These are phyloP conservation scores for Trilocha varians DNA, from an alignment of 2,888 invertebrate genomes.

Conservation along the genomic window DNA sequence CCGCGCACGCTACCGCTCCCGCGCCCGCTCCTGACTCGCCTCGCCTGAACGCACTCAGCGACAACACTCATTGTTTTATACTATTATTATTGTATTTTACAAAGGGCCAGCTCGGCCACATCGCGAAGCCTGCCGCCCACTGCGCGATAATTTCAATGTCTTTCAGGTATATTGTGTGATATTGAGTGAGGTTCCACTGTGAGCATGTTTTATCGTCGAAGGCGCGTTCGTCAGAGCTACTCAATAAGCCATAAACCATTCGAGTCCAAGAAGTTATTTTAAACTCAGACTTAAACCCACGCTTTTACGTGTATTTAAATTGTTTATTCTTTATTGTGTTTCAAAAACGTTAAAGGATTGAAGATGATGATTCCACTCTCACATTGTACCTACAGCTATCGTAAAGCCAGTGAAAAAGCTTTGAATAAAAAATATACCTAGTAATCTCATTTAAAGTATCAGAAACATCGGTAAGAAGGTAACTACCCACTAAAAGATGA, in stretches of 20 bases:
- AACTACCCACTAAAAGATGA: no score
- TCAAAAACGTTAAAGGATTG: no score
- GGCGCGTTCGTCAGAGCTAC: conserved; percentile 65
- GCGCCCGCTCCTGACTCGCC: conserved; percentile 27
- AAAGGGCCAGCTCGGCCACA: conserved; percentile 38
- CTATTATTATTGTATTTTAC: conserved; percentile 63
- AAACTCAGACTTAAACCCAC: conserved; percentile 56
- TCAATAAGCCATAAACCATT: conserved; percentile 73
- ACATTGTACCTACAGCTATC: no score
- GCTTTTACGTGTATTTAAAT: conserved; percentile 70
- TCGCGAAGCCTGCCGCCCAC: conserved; percentile 55
- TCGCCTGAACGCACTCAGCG: conserved; percentile 40
- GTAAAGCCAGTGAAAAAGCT: no score
- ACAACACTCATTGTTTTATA: conserved; percentile 69
- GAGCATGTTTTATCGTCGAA: conserved; percentile 60
- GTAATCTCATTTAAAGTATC: no score
- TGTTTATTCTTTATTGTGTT: conserved; percentile 69
- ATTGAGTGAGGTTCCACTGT: conserved; percentile 67
- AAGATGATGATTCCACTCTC: no score
- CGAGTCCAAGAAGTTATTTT: conserved; percentile 69
- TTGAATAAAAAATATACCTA: no score
- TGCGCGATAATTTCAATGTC: conserved; percentile 69
- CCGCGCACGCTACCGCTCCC: conserved; percentile 36
- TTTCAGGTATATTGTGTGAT: conserved; percentile 62
- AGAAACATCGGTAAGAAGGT: no score